Evolutionary conservation across 2,113 vertebrate species (phyloP).

Genomic region (Morphnarchus princeps): DNA sequence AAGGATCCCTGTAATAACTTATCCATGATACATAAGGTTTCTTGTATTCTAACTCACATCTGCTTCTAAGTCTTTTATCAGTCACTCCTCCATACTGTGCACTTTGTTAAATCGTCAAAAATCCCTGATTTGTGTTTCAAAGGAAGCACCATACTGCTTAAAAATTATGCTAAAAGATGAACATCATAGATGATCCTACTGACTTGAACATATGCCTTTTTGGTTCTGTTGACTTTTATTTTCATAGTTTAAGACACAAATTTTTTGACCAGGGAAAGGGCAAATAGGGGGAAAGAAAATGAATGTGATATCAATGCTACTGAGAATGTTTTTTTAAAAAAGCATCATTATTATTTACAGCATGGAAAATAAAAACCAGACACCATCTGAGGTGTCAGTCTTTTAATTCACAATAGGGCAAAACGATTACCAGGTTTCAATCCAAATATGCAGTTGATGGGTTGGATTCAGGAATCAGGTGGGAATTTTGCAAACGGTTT

Average conservation of each 20-base stretch:
- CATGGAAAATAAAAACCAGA: not conserved
- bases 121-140: conserved; percentile 35
- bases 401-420: not conserved
- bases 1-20: not conserved
- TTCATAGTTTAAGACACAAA: not conserved
- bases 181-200: not conserved
- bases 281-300: not conserved
- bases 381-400: not conserved
- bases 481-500: not conserved
- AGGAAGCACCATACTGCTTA: conserved; percentile 28
- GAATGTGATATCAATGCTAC: not conserved
- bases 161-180: conserved; percentile 27
- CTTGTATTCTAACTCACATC: conserved; percentile 1
- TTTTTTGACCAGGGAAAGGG: not conserved
- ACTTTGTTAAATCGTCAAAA: conserved; percentile 18
- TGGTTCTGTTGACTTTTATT: not conserved
- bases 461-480: not conserved
- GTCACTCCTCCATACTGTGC: not conserved
- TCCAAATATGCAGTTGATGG: not conserved
- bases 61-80: conserved; percentile 34
- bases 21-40: not conserved
- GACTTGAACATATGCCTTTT: not conserved
- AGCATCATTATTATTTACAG: not conserved
- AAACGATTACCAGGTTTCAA: not conserved
- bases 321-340: not conserved